phyloP scores from a whole-genome alignment of 2,113 vertebrate genomes.

The Pseudorhombus dupliciocellatus region DNA sequence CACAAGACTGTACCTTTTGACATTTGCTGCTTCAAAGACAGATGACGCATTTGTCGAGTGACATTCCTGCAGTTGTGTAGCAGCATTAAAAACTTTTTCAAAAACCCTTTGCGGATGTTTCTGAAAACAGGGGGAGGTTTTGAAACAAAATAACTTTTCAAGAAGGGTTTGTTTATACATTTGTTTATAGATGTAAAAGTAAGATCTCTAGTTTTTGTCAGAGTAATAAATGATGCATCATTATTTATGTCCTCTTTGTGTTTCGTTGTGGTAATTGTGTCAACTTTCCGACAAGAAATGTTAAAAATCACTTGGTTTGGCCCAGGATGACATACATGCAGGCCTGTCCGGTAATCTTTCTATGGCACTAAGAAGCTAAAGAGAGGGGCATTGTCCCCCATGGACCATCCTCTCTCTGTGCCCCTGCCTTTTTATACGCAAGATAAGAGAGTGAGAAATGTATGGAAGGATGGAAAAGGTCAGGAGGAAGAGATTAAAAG shows the following conservation, averaged over 20 bases:
- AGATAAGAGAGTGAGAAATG: slow-evolving; percentile 12
- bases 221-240: no score
- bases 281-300: no score
- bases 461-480: slow-evolving; percentile 7
- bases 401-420: background rate
- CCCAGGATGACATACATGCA: background rate
- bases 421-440: slow-evolving; percentile 4
- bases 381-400: background rate
- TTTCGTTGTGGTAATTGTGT: background rate
- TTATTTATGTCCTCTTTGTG: background rate
- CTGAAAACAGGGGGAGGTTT: background rate
- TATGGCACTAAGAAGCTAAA: background rate
- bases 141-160: background rate
- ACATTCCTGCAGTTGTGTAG: background rate
- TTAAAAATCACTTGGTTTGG: background rate
- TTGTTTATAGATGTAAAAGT: no score
- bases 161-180: no score
- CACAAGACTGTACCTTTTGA: slow-evolving; percentile 30
- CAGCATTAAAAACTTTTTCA: slow-evolving; percentile 1
- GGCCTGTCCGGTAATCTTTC: background rate
- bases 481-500: slow-evolving; percentile 18
- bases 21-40: slow-evolving; percentile 21
- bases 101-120: slow-evolving; percentile 1
- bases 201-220: no score
- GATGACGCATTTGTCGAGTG: slow-evolving; percentile 2